Evolutionary conservation across 2,113 vertebrate genomes (phyloP), one percentile per base, ranked within the genome.

Genomic region (Hymenochirus boettgeri): DNA sequence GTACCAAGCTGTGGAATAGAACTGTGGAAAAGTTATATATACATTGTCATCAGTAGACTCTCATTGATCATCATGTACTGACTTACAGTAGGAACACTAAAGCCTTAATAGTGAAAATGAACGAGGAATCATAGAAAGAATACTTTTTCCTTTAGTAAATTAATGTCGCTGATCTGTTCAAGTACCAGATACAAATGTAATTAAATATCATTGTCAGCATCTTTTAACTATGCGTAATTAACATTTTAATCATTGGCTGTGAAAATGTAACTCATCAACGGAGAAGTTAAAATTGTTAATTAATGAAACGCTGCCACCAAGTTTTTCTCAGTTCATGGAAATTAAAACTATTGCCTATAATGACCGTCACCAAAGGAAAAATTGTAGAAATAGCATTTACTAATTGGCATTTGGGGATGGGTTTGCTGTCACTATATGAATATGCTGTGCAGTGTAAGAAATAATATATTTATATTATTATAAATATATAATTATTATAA

Each of bases 161-260:
- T 42, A 17, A 42, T 42, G 39, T 17, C 39, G 15, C 39, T 42
- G 39, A 17, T 42, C 39, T 42, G 39, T 42, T 42, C 39, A 42
- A 42, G 39, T n/a, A 15, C 17, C n/a, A 17, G 39, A 42, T 42
- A 42, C 15, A 42, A 42, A 42, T 42, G 7, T 42, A 42, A 42
- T 42, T 42, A 42, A 42, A 42, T 42, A 17, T n/a, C 6, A 42
- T 42, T 42, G 39, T 42, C 39, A 42, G 39, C 39, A 42, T 42
- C n/a, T 42, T 42, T 15, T 18, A 42, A 42, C 39, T 15, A 18
- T 42, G 13, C 39, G 2, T 42, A 42, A 42, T 42, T 42, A 42
- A 42, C 39, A 42, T 42, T 42, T 42, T 42, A 4, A 42, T 42
- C 39, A 42, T 42, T 42, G 6, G n/a, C 17, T 42, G 11, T 42